These are phyloP conservation scores for Zeuzera pyrina DNA, from an alignment of 2,888 invertebrate genomes.

Conservation along the genomic window DNA sequence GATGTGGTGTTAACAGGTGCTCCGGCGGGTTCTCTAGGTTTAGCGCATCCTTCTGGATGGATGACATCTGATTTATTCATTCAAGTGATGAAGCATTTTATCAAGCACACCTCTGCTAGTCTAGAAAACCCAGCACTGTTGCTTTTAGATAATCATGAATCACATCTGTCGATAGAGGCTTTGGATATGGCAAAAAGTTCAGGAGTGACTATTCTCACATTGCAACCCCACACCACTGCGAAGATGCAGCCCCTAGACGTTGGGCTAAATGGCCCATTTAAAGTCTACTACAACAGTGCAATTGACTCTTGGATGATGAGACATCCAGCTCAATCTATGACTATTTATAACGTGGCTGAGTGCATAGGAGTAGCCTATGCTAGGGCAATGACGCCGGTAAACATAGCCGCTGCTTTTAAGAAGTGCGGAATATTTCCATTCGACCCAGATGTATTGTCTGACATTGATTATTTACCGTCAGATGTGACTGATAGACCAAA, in stretches of 20 bases:
- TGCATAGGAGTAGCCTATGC: conserved; percentile 17
- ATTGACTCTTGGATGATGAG: conserved; percentile 26
- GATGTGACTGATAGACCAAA: conserved; percentile 12
- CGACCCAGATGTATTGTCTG: conserved; percentile 21
- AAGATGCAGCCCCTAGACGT: conserved; percentile 40
- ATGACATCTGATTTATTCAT: conserved; percentile 27
- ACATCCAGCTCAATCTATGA: conserved; percentile 30
- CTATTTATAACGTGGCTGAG: conserved; percentile 31
- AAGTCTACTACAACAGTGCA: conserved; percentile 23
- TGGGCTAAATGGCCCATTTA: conserved; percentile 33
- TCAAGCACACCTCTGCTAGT: conserved; percentile 18
- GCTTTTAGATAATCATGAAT: conserved; percentile 31
- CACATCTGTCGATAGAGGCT: conserved; percentile 21
- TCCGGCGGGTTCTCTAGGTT: conserved; percentile 27
- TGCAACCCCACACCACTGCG: conserved; percentile 37
- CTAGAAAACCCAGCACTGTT: conserved; percentile 20
- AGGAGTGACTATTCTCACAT: conserved; percentile 33
- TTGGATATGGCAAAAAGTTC: conserved; percentile 25
- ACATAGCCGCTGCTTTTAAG: conserved; percentile 22
- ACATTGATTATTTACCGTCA: conserved; percentile 19
- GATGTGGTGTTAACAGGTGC: conserved; percentile 27
- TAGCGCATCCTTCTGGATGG: conserved; percentile 28
- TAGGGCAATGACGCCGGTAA: conserved; percentile 24
- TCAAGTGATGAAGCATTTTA: conserved; percentile 28
- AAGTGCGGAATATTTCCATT: conserved; percentile 20